Evolutionary conservation across 2,888 invertebrate species (phyloP), one percentile per base, ranked within the genome.

Genomic region (Agonopterix arenella): DNA sequence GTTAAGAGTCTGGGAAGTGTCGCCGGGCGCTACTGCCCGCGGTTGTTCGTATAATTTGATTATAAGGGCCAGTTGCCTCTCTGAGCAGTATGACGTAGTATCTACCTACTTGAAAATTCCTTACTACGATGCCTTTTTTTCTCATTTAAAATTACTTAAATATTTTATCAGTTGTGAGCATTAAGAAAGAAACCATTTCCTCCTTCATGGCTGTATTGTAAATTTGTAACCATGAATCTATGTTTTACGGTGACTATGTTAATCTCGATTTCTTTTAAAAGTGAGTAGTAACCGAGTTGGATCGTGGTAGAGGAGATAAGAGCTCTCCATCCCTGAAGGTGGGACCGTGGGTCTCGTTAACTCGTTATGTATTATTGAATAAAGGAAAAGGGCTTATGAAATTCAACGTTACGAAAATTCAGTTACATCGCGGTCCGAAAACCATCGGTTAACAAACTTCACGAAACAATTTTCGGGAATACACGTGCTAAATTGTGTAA

Each of bases 291-390:
- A 40, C 4, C 40, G 40, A 40, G 40, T 40, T 40, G 9, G 40
- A n/a, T 9, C 9, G 40, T 40, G n/a, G 40, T 40, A n/a, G 40
- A 5, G 40, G 10, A 9, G 40, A n/a, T 40, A 40, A 40, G 40
- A n/a, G n/a, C n/a, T n/a, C 52, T 53, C 63, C 49, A 50, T 54
- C 60, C 58, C 52, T 52, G 53, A 66, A 65, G 51, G 60, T 58
- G 57, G 66, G 59, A 64, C 66, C 64, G 54, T 45, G 66, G 70
- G 66, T 60, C 65, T 64, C 54, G 61, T 68, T 70, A 71, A 62
- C 64, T 71, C 64, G 69, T 71, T 68, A 69, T 57, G 57, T 63
- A 58, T 73, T 72, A 76, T 76, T 75, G 62, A 71, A 77, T 76
- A 70, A 77, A 69, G 68, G 68, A 61, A 61, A 65, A 70, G 67